Evolutionary conservation across 2,888 invertebrate genomes (phyloP), one percentile per base, ranked within the genome.

Genomic region (Flexamia atlantica): DNA sequence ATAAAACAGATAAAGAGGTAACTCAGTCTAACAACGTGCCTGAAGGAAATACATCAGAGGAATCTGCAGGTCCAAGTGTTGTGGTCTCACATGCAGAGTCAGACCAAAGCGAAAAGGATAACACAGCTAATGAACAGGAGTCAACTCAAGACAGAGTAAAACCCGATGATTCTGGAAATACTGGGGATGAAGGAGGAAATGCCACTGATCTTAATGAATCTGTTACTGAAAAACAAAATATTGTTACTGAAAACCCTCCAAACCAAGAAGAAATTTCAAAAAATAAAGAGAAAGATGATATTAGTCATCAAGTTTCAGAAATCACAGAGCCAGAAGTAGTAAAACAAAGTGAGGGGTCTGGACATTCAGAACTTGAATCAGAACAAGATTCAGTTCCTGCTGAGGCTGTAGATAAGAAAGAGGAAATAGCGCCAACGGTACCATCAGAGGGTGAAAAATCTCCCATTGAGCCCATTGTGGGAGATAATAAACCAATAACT

Each of bases 161-260:
- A 17, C 64, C 64, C 3, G 64, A 64, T 5, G 57, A 12, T 23
- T 14, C 83, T 57, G 74, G 72, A 60, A n/a, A 23, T 46, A 79
- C 68, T n/a, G 53, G 42, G 53, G 28, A 12, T 46, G 83, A 84
- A 68, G 87, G 87, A 84, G 72, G 80, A 20, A 85, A 83, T 40
- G 83, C 85, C 12, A 74, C 82, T 28, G 79, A 53, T 7, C 81
- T 84, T 25, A 36, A 83, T 83, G 86, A 87, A 40, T 72, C 85
- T 83, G 9, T 84, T 4, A 57, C 53, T 30, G 36, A 85, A 46
- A 25, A 64, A 46, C 83, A 14, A 23, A 42, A n/a, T n/a, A 70
- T 36, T 40, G 40, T 40, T 40, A 70, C 70, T 40, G 70, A 70
- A n/a, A 40, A 12, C 36, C 20, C 70, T 42, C 46, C 25, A 68